Base-by-base conservation (phyloP, 2,797 vertebrate species). In the Acestrorhynchus altus region DNA sequence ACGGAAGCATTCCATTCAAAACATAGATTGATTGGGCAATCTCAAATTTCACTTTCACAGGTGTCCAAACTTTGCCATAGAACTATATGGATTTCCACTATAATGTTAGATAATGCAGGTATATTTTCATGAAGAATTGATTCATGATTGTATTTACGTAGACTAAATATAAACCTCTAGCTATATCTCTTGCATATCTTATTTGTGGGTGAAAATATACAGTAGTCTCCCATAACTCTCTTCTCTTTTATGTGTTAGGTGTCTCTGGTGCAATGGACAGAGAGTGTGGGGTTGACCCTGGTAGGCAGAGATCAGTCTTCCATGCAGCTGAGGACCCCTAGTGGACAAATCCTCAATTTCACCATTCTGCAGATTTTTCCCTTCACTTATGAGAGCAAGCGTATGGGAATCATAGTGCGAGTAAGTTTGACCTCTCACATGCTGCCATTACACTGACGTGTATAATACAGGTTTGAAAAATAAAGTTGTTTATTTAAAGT, bases 251-350 rank as follows among this genome's bases (percentile, higher is more conserved):
- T 82, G 78, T 63, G 35, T 5, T 86, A 99, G 98, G 98, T 99
- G 94, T 98, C 98, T 76, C 93, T 99, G 87, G 98, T 99, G 42
- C 97, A 99, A 94, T 99, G 98, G 98, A 99, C 98, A 0, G 98
- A 99, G 86, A 98, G 97, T 0, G 95, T 99, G 4, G 98, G 98
- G 0, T 87, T 99, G 44, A 98, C 98, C 0, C 94, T 99, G 83
- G 98, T 99, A 59, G 97, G 97, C 77, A 92, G 98, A 72, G 98
- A 99, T 90, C 98, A 98, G 87, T 97, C 97, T 73, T 97, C 96
- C 61, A 92, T 99, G 95, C 98, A 99, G 92, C 96, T 99, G 93
- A 95, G 98, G 96, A 99, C 97, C 84, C 98, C 98, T 87, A 96
- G 96, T 84, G 98, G 96, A 77, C 98, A 99, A 89, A 98, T 99